Percentiles rank a stretch among this genome's conserved stretches.
Evolutionary conservation across 1,140 invertebrate genomes (phyloP).

Genomic region (Orchesella cincta): DNA sequence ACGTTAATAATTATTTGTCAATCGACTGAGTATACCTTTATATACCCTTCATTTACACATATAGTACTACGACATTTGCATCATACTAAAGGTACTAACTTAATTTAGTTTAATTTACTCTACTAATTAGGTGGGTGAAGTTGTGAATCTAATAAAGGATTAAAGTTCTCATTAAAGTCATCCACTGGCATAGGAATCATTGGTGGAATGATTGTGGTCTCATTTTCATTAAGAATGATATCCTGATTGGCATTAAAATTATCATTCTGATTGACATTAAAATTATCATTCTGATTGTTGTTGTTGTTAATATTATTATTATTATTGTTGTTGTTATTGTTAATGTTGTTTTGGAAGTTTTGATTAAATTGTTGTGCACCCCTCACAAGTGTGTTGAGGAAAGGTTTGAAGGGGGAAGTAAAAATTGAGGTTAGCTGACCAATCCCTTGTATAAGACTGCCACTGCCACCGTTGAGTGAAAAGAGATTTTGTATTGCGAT

Average conservation of each 20-base stretch:
- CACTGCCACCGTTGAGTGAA: neutral
- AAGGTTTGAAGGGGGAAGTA: neutral
- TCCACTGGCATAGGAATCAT: slow-evolving; percentile 12
- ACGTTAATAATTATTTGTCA: no score
- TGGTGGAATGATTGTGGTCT: neutral
- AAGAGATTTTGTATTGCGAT: neutral
- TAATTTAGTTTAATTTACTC: no score
- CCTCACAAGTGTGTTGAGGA: neutral
- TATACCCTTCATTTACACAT: no score
- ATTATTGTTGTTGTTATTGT: neutral
- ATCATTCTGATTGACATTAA: neutral
- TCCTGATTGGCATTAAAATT: neutral
- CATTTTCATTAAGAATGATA: neutral
- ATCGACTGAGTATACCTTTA: no score
- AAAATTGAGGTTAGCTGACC: neutral
- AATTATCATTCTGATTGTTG: neutral
- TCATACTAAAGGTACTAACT: no score
- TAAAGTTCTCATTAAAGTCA: no score
- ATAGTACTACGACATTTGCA: no score
- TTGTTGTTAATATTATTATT: neutral
- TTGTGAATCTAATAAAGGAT: neutral
- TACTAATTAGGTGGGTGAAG: neutral
- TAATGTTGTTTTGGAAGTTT: neutral
- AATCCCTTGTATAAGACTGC: neutral
- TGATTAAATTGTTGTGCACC: neutral